Evolutionary conservation across 2,113 vertebrate species (phyloP).

Genomic region (Todiramphus saurophagus): DNA sequence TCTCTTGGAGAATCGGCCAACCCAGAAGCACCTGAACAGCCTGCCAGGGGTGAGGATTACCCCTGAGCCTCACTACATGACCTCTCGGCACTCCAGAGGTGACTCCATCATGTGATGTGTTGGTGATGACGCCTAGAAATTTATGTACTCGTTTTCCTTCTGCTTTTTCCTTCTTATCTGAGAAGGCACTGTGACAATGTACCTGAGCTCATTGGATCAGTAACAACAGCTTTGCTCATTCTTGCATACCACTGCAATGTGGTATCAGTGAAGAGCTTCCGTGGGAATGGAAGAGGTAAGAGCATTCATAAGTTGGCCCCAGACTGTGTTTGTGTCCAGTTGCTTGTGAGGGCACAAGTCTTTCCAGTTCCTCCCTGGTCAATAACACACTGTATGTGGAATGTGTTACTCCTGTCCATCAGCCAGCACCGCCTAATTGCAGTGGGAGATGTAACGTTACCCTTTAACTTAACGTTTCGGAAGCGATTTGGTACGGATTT

Average conservation of each 20-base stretch:
- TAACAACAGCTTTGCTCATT: neutral
- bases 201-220: neutral
- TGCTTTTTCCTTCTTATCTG: neutral
- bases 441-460: slow-evolving; percentile 24
- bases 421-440: slow-evolving; percentile 23
- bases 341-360: neutral
- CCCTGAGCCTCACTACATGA: fast-evolving
- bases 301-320: neutral
- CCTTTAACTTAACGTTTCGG: slow-evolving; percentile 52
- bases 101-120: too few species aligned
- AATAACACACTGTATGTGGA: slow-evolving; percentile 9
- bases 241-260: fast-evolving
- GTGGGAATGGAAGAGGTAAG: neutral
- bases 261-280: neutral
- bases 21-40: neutral
- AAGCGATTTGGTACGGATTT: slow-evolving; percentile 58
- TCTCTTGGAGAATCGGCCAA: neutral
- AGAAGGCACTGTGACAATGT: too few species aligned
- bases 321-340: neutral
- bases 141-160: neutral
- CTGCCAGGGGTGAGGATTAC: fast-evolving
- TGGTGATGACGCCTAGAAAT: too few species aligned
- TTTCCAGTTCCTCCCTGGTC: neutral
- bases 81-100: neutral
- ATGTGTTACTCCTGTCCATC: slow-evolving; percentile 22